A percentile compares a stretch with the other conserved stretches of the same genome.
These are phyloP conservation scores for Lucilia sericata DNA, from an alignment of 1,140 invertebrate species.

Conservation along the genomic window DNA sequence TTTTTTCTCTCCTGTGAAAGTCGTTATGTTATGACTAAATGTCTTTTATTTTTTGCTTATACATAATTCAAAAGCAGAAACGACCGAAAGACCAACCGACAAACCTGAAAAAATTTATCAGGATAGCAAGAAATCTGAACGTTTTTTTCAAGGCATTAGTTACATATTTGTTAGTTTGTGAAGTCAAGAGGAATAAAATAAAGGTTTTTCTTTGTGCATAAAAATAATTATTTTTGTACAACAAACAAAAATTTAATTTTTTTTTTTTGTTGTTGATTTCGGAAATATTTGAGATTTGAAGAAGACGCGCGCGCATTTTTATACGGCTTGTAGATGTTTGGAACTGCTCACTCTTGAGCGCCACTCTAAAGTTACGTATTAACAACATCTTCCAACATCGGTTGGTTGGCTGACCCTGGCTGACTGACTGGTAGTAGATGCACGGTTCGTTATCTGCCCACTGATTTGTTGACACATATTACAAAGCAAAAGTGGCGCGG, in stretches of 20 bases:
- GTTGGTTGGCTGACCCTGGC: constrained; percentile 57
- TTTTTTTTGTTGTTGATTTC: neutral
- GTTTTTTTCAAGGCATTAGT: neutral
- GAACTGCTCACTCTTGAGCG: neutral
- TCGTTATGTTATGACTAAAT: neutral
- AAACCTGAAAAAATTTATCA: no score
- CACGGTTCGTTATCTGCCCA: constrained; percentile 35
- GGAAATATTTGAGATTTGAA: neutral
- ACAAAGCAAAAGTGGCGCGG: constrained; percentile 60
- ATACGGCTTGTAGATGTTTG: neutral
- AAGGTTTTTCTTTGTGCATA: neutral
- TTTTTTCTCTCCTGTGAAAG: neutral
- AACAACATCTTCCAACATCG: neutral
- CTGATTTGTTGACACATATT: constrained; percentile 53
- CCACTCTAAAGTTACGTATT: neutral
- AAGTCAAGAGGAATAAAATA: neutral
- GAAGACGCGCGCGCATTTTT: neutral
- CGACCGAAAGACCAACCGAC: no score
- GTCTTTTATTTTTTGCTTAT: neutral
- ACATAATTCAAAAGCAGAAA: no score
- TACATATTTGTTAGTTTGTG: neutral
- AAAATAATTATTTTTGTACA: neutral
- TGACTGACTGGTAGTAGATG: constrained; percentile 12
- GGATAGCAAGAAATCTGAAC: neutral
- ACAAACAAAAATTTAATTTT: neutral